A percentile compares a stretch with the other conserved stretches of the same genome.
Conservation (phyloP, 2,888 invertebrate genomes). For the Ochropacha duplaris region DNA sequence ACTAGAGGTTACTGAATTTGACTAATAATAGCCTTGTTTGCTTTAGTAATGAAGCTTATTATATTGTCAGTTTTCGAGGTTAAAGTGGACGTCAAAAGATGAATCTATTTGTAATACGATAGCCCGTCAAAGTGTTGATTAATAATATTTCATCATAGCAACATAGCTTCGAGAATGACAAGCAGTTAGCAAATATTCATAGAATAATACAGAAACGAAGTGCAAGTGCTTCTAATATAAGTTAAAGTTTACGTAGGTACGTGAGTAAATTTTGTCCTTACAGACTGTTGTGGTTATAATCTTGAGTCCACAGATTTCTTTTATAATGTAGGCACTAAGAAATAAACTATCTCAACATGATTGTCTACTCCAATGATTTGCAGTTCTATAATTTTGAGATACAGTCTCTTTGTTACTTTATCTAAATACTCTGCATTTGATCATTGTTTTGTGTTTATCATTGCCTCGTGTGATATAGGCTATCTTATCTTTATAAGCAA, state of each 20-base stretch:
- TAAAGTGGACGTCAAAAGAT: slow-evolving; percentile 13
- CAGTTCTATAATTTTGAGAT: not conserved
- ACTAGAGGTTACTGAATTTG: slow-evolving; percentile 26
- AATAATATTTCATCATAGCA: slow-evolving; percentile 9
- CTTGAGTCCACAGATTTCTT: no score
- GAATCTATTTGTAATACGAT: not conserved
- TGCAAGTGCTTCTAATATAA: not conserved
- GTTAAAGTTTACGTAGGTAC: not conserved
- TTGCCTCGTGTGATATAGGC: not conserved
- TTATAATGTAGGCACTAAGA: no score
- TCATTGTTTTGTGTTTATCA: not conserved
- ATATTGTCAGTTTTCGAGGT: slow-evolving; percentile 17
- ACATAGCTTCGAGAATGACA: not conserved
- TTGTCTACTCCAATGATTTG: no score
- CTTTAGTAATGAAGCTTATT: slow-evolving; percentile 26
- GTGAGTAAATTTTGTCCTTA: no score
- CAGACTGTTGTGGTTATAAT: no score
- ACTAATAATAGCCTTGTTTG: slow-evolving; percentile 33
- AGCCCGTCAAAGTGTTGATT: not conserved
- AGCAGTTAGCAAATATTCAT: not conserved
- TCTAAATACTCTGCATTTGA: not conserved
- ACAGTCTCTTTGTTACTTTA: not conserved
- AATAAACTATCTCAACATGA: no score
- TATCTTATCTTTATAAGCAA: not conserved
- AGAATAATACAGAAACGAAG: no score